These are phyloP conservation scores for Trichomalopsis sarcophagae DNA, from an alignment of 1,140 invertebrate genomes.

Conservation along the genomic window DNA sequence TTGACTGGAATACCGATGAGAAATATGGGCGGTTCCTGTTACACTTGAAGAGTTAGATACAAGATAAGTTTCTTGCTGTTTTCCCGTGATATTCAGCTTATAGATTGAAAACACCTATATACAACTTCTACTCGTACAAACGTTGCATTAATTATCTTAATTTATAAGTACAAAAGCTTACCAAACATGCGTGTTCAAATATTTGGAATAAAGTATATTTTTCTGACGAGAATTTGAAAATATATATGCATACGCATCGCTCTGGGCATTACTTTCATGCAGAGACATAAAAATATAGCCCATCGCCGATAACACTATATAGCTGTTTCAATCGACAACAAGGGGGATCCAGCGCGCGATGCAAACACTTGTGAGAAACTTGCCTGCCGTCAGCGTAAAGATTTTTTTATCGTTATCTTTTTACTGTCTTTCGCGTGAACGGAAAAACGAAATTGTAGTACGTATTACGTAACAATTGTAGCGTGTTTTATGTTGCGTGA, in stretches of 20 bases:
- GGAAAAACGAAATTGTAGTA: not conserved
- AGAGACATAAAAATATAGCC: not conserved
- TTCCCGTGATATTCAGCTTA: no score
- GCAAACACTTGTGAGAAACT: not conserved
- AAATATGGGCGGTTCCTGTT: not conserved
- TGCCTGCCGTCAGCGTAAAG: not conserved
- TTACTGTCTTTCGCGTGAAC: not conserved
- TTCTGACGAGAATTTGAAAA: not conserved
- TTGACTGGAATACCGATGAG: no score
- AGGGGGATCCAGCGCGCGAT: not conserved
- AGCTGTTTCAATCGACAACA: not conserved
- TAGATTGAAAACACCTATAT: no score
- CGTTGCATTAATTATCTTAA: no score
- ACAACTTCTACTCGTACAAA: no score
- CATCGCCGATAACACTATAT: not conserved
- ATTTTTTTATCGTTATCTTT: not conserved
- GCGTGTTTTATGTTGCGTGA: not conserved
- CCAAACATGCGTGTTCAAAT: no score
- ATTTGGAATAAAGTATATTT: no score
- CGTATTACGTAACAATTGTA: not conserved
- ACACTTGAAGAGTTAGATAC: no score
- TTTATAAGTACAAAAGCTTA: no score
- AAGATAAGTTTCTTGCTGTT: no score
- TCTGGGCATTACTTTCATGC: not conserved
- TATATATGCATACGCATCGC: not conserved